These are phyloP conservation scores for Malacosoma neustria DNA, from an alignment of 2,888 invertebrate genomes.

Conservation along the genomic window DNA sequence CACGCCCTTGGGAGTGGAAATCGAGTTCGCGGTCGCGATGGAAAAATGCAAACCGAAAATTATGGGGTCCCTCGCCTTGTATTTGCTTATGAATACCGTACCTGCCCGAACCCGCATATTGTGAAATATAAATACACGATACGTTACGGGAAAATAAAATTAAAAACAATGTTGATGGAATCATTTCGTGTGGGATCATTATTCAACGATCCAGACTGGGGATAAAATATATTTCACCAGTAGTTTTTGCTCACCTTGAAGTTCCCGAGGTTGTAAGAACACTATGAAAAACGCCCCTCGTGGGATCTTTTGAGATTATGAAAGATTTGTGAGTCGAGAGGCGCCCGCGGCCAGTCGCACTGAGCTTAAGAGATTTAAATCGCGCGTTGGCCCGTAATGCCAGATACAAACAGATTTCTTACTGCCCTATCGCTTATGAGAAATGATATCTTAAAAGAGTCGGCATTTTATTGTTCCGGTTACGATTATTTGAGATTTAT, in stretches of 20 bases:
- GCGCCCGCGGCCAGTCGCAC: slow-evolving; percentile 58
- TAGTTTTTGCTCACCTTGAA: slow-evolving; percentile 29
- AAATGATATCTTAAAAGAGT: slow-evolving; percentile 30
- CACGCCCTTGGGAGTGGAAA: slow-evolving; percentile 69
- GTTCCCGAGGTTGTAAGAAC: slow-evolving; percentile 34
- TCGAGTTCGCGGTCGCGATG: slow-evolving; percentile 73
- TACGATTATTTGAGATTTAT: too few relatives aligned
- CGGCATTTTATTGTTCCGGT: too few relatives aligned
- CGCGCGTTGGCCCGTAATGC: slow-evolving; percentile 67
- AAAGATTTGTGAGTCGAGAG: slow-evolving; percentile 73
- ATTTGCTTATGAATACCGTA: slow-evolving; percentile 72
- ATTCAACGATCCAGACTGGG: slow-evolving; percentile 13
- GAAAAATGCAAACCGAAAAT: slow-evolving; percentile 75
- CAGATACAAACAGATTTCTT: slow-evolving; percentile 71
- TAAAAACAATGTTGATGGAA: slow-evolving; percentile 43
- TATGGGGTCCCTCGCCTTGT: slow-evolving; percentile 70
- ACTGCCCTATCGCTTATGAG: slow-evolving; percentile 36
- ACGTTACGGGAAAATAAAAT: slow-evolving; percentile 55
- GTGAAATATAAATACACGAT: slow-evolving; percentile 51
- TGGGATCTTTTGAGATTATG: slow-evolving; percentile 66
- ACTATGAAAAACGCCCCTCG: slow-evolving; percentile 65
- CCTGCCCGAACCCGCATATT: slow-evolving; percentile 43
- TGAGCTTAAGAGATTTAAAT: slow-evolving; percentile 73
- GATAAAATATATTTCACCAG: slow-evolving; percentile 5
- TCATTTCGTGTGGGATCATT: slow-evolving; percentile 27